These are phyloP conservation scores for Drosophila lutescens DNA, from an alignment of 2,888 invertebrate genomes.

Conservation along the genomic window DNA sequence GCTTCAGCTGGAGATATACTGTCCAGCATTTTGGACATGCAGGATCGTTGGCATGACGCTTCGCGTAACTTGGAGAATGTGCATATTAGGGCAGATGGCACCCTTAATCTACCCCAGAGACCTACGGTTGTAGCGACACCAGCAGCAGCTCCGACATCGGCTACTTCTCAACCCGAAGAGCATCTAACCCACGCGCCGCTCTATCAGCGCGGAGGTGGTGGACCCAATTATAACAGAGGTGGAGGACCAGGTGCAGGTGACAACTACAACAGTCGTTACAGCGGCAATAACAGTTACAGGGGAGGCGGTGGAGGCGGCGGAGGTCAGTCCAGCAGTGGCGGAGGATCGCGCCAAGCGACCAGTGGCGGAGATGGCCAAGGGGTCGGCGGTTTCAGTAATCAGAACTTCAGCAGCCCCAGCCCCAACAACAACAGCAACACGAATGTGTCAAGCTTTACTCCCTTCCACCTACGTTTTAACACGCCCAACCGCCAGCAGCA, in stretches of 20 bases:
- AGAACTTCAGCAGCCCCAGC: conserved; percentile 60
- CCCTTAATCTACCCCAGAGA: conserved; percentile 85
- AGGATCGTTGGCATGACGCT: conserved; percentile 89
- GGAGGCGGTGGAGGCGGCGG: conserved; percentile 54
- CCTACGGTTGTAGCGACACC: neutral
- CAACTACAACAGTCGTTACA: conserved; percentile 78
- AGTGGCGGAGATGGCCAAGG: conserved; percentile 20
- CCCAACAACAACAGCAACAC: conserved; percentile 66
- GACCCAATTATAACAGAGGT: conserved; percentile 82
- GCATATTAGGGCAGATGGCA: conserved; percentile 86
- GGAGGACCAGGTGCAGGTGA: conserved; percentile 82
- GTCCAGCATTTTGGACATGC: conserved; percentile 89
- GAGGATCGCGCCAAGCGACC: conserved; percentile 48
- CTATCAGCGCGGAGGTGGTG: conserved; percentile 86
- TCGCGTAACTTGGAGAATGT: conserved; percentile 86
- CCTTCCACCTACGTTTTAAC: conserved; percentile 80
- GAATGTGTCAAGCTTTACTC: conserved; percentile 63
- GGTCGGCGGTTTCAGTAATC: conserved; percentile 42
- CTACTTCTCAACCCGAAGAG: conserved; percentile 31
- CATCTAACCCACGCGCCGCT: conserved; percentile 86
- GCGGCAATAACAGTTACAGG: conserved; percentile 62
- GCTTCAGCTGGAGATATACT: conserved; percentile 86
- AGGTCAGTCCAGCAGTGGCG: conserved; percentile 57
- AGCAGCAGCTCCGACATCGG: neutral
- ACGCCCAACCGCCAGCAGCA: conserved; percentile 68